These are phyloP conservation scores for Lumbricus terrestris DNA, from an alignment of 2,888 invertebrate genomes.

Conservation along the genomic window DNA sequence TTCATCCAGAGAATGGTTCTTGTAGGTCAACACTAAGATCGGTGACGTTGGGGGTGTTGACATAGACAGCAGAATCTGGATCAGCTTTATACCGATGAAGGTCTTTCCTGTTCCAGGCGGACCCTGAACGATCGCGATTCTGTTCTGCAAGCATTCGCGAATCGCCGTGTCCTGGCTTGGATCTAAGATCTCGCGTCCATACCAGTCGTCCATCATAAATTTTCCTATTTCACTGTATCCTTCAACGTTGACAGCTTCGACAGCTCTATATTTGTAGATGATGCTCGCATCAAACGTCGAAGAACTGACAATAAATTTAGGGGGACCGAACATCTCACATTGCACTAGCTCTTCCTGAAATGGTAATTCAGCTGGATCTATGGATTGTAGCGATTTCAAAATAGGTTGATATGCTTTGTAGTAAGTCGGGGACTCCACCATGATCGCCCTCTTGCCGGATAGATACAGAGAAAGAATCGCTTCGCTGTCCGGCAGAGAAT, in stretches of 20 bases:
- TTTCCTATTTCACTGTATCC: not conserved
- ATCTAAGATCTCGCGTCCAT: slow-evolving; percentile 63
- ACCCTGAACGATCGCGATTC: slow-evolving; percentile 79
- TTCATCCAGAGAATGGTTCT: slow-evolving; percentile 38
- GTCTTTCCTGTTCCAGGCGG: slow-evolving; percentile 84
- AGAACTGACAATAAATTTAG: slow-evolving; percentile 47
- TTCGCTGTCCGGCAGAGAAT: slow-evolving; percentile 17
- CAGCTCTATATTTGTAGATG: not conserved
- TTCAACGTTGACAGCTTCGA: not conserved
- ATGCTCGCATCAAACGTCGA: not conserved
- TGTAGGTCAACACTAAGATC: slow-evolving; percentile 36
- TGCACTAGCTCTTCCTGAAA: slow-evolving; percentile 71
- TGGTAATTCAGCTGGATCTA: slow-evolving; percentile 66
- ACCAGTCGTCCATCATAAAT: not conserved
- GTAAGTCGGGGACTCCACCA: slow-evolving; percentile 74
- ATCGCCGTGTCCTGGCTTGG: slow-evolving; percentile 70
- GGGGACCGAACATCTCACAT: slow-evolving; percentile 48
- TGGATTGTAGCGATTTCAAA: slow-evolving; percentile 67
- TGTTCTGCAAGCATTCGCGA: slow-evolving; percentile 69
- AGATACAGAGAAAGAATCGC: slow-evolving; percentile 19
- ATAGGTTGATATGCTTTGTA: slow-evolving; percentile 77
- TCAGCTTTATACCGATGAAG: slow-evolving; percentile 72
- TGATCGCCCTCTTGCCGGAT: slow-evolving; percentile 50
- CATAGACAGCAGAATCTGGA: slow-evolving; percentile 45
- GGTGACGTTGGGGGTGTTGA: slow-evolving; percentile 14